Conservation (phyloP, 2,888 invertebrate genomes). For the Heliothis peltigera region DNA sequence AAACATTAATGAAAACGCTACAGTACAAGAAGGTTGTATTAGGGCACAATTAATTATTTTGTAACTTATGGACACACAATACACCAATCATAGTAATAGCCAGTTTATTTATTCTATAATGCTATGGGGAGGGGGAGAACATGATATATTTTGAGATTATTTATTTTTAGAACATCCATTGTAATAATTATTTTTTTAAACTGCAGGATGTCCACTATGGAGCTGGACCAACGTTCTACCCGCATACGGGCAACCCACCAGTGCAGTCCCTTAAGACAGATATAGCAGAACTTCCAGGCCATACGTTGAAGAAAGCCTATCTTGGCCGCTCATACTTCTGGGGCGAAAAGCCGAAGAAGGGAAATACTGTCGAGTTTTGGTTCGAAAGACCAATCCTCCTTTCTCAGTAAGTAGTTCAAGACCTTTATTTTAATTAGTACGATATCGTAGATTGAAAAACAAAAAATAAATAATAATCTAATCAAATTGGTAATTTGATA, state of each 20-base stretch:
- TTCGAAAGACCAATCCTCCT: constrained; percentile 93
- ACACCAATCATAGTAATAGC: too few species aligned
- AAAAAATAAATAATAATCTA: too few species aligned
- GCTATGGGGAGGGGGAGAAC: too few species aligned
- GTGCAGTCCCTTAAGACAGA: constrained; percentile 92
- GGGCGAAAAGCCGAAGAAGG: constrained; percentile 95
- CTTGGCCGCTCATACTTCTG: constrained; percentile 97
- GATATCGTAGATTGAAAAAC: too few species aligned
- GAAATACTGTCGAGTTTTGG: constrained; percentile 94
- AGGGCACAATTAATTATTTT: too few species aligned
- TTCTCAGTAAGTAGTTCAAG: constrained; percentile 88
- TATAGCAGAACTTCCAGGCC: constrained; percentile 94
- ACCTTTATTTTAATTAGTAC: background rate
- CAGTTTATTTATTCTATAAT: too few species aligned
- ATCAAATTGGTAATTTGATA: too few species aligned
- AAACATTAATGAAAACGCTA: too few species aligned
- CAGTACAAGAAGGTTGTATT: too few species aligned
- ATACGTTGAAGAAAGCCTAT: constrained; percentile 95
- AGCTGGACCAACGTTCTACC: constrained; percentile 93
- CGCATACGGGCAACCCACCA: constrained; percentile 93
- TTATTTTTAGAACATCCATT: too few species aligned
- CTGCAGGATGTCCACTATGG: constrained; percentile 96
- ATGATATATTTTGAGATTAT: background rate
- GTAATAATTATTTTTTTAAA: background rate
- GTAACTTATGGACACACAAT: too few species aligned